Base-by-base conservation (phyloP, 1,140 invertebrate genomes). In the Habropoda laboriosa region DNA sequence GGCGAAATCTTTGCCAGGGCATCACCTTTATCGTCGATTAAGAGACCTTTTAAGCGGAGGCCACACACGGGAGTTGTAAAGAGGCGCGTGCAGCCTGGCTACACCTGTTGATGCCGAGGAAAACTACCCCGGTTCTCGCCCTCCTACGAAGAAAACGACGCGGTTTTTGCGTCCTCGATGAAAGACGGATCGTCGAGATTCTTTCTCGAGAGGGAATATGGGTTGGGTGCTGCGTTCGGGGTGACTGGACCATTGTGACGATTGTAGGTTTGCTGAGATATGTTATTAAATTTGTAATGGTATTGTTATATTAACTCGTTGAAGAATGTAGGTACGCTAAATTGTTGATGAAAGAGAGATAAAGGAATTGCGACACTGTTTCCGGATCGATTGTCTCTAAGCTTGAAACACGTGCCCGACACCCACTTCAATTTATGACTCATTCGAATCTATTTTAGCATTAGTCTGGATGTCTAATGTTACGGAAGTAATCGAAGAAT, bases 101-200 rank as follows among this genome's bases (percentile, higher is more conserved):
- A 42, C 74, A 85, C 83, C 83, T 85, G 83, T 85, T 85, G 83
- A 85, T 82, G 77, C 35, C 21, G 21, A 40, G 38, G n/a, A 45
- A 42, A 53, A 70, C 57, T 49, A 67, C 21, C 30, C 21, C n/a
- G 24, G 30, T 10, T n/a, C 38, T 18, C 13, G 64, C 27, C 21
- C 45, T 35, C 32, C 42, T 49, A 24, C 51, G 51, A 66, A 40
- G 55, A 70, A 66, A 63, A 61, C 55, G 55, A 40, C 45, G n/a
- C 21, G 2, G 2, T 32, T 68, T 45, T 35, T 68, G 18, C 49
- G 49, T 24, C 45, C 2, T 3, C 6, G 7, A 32, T 21, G 42
- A 60, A n/a, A 35, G n/a, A 60, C 45, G 2, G 32, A 57, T 78
- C 42, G 66, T 13, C 21, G 42, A 0, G 40, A 42, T 35, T 49